Evolutionary conservation across 2,113 vertebrate genomes (phyloP).

Genomic region (Synchiropus splendidus): DNA sequence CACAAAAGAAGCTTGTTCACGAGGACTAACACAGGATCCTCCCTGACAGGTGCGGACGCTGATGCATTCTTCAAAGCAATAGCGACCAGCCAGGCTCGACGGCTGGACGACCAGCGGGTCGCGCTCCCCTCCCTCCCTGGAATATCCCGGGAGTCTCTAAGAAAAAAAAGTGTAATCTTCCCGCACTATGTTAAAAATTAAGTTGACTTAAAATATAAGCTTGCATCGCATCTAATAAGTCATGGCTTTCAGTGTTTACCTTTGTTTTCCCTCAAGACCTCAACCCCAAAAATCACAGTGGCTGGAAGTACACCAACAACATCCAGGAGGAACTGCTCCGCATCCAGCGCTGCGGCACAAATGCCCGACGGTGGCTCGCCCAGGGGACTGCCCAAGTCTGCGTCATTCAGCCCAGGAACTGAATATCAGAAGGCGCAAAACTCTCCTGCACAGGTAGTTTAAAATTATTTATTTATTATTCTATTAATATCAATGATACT

Average conservation of each 20-base stretch:
- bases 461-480: not conserved
- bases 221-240: slow-evolving; percentile 2
- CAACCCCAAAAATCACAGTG: slow-evolving; percentile 29
- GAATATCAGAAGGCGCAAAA: slow-evolving; percentile 26
- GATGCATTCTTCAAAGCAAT: slow-evolving; percentile 62
- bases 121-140: slow-evolving; percentile 27
- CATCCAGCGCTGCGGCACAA: slow-evolving; percentile 8
- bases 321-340: slow-evolving; percentile 22
- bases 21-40: not conserved
- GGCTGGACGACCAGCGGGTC: slow-evolving; percentile 36
- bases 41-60: slow-evolving; percentile 53
- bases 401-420: slow-evolving; percentile 32
- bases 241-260: not conserved
- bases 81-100: slow-evolving; percentile 18
- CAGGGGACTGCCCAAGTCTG: slow-evolving; percentile 34
- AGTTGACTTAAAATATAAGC: not conserved
- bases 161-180: slow-evolving; percentile 10
- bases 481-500: not conserved
- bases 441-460: slow-evolving; percentile 39
- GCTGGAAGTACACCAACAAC: slow-evolving; percentile 33
- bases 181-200: not conserved
- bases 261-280: slow-evolving; percentile 18
- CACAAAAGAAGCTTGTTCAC: slow-evolving; percentile 5
- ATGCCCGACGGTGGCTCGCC: slow-evolving; percentile 7
- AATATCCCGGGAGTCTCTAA: slow-evolving; percentile 26